Evolutionary conservation across 2,888 invertebrate species (phyloP).

Genomic region (Nomada hirtipes): DNA sequence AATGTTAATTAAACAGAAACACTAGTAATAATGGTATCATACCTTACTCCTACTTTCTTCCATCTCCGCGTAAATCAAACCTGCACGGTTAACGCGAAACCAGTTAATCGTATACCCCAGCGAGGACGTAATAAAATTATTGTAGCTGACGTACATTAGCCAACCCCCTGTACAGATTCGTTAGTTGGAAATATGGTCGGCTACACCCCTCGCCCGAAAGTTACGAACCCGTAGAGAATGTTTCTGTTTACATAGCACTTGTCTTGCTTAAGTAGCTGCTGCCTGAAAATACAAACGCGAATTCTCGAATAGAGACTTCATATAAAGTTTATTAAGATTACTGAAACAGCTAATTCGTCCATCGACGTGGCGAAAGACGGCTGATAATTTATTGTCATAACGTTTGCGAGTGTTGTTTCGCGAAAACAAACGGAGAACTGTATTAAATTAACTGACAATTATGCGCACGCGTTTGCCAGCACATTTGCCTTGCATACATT

Average conservation of each 20-base stretch:
- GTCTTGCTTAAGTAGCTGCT: slow-evolving; percentile 52
- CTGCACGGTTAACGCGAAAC: slow-evolving; percentile 4
- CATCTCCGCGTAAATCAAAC: neutral
- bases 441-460: slow-evolving; percentile 34
- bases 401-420: neutral
- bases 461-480: neutral
- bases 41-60: neutral
- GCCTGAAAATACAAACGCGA: slow-evolving; percentile 26
- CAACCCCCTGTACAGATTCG: slow-evolving; percentile 13
- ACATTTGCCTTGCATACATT: neutral
- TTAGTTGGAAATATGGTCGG: slow-evolving; percentile 29
- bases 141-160: neutral
- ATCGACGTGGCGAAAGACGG: slow-evolving; percentile 19
- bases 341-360: slow-evolving; percentile 26
- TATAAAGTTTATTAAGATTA: slow-evolving; percentile 52
- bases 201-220: slow-evolving; percentile 14
- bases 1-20: too few relatives aligned
- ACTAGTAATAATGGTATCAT: neutral
- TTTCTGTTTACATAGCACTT: slow-evolving; percentile 55
- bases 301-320: neutral
- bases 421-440: slow-evolving; percentile 6
- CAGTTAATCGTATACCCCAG: slow-evolving; percentile 1
- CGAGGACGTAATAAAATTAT: slow-evolving; percentile 26
- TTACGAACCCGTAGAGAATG: slow-evolving; percentile 31
- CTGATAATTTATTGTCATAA: slow-evolving; percentile 38